A percentile compares a stretch with the other conserved stretches of the same genome.
phyloP scores from a whole-genome alignment of 1,140 invertebrate genomes.

The Aricia agestis region DNA sequence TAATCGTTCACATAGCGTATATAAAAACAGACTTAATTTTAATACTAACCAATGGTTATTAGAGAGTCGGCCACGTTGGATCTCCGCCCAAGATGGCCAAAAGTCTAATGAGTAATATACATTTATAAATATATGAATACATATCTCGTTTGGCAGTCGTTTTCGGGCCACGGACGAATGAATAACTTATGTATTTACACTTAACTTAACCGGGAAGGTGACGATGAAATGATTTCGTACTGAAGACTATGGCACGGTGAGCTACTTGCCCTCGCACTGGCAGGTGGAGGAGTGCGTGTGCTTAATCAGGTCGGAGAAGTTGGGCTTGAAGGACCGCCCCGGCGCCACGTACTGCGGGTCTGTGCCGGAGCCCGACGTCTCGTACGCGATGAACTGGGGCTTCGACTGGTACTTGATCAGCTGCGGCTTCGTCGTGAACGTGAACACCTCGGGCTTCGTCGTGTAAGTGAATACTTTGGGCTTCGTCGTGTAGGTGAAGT shows the following conservation, averaged over 20 bases:
- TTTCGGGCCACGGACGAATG: constrained; percentile 1
- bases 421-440: constrained; percentile 54
- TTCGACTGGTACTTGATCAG: constrained; percentile 50
- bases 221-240: constrained; percentile 13
- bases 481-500: constrained; percentile 53
- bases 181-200: constrained; percentile 14
- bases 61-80: constrained; percentile 63
- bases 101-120: constrained; percentile 48
- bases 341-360: constrained; percentile 60
- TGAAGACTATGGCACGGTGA: constrained; percentile 46
- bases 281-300: constrained; percentile 54
- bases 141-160: constrained; percentile 22
- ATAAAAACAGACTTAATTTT: constrained; percentile 49
- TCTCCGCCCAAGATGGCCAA: constrained; percentile 55
- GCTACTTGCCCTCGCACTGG: constrained; percentile 42
- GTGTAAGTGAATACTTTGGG: constrained; percentile 53
- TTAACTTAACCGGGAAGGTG: not conserved
- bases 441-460: constrained; percentile 54
- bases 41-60: constrained; percentile 52
- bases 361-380: constrained; percentile 57
- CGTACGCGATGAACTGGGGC: constrained; percentile 53
- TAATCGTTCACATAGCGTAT: constrained; percentile 45
- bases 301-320: constrained; percentile 46
- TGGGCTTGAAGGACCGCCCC: constrained; percentile 51
- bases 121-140: constrained; percentile 30